Evolutionary conservation across 2,113 vertebrate species (phyloP).

Genomic region (Antechinus flavipes): DNA sequence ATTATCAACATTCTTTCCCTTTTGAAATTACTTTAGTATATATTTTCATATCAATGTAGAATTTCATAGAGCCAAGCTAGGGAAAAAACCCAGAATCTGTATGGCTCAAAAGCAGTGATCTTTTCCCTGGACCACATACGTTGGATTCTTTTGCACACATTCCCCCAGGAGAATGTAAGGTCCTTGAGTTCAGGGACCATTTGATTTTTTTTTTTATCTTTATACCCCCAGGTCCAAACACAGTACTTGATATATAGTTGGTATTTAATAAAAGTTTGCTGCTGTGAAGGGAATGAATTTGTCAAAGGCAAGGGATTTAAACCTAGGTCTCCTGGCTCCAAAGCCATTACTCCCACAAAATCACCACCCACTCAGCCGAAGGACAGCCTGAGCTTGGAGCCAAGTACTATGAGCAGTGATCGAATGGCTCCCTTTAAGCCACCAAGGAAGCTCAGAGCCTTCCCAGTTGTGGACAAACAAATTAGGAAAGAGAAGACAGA

Average conservation of each 20-base stretch:
- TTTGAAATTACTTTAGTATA: neutral
- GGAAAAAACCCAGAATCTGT: neutral
- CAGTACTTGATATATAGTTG: neutral
- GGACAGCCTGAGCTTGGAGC: neutral
- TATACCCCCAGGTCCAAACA: neutral
- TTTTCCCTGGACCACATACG: neutral
- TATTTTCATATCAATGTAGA: neutral
- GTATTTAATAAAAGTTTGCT: neutral
- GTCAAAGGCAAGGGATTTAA: neutral
- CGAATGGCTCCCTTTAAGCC: neutral
- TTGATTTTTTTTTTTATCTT: neutral
- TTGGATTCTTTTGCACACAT: neutral
- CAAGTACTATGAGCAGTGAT: neutral
- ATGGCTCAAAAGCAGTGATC: neutral
- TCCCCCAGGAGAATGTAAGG: neutral
- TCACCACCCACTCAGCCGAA: neutral
- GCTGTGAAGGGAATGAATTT: neutral
- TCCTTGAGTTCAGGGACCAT: neutral
- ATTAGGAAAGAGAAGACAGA: neutral
- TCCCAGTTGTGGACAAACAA: neutral
- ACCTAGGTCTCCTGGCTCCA: neutral
- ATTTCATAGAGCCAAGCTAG: neutral
- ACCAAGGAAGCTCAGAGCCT: neutral
- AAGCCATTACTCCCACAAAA: neutral
- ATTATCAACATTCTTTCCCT: neutral